phyloP scores from a whole-genome alignment of 2,113 vertebrate species.

The Chunga burmeisteri region DNA sequence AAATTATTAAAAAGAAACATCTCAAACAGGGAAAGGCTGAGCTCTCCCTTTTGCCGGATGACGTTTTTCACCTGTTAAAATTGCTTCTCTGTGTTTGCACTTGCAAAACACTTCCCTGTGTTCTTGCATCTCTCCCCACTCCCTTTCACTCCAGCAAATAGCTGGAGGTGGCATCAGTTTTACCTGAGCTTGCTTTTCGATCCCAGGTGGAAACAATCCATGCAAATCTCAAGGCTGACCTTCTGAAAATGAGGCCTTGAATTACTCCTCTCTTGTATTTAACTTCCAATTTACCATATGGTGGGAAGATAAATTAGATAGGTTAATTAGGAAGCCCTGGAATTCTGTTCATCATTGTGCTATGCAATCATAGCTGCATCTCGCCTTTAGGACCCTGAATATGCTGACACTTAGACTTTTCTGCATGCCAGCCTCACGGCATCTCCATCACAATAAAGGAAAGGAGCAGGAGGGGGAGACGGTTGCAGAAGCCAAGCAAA shows the following conservation, averaged over 20 bases:
- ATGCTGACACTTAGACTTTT: slow-evolving; percentile 31
- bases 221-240: background rate
- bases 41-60: background rate
- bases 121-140: background rate
- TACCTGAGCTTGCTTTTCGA: background rate
- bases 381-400: slow-evolving; percentile 16
- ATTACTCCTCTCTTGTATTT: background rate
- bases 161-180: background rate
- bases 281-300: background rate
- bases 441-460: slow-evolving; percentile 13
- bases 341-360: slow-evolving; percentile 4
- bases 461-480: background rate
- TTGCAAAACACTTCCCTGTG: background rate
- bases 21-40: background rate
- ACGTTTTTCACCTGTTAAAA: background rate
- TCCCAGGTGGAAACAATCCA: background rate
- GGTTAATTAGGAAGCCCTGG: slow-evolving; percentile 46
- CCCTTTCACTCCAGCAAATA: background rate
- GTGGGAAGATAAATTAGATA: slow-evolving; percentile 16
- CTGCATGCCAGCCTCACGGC: slow-evolving; percentile 11
- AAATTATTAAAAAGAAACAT: background rate
- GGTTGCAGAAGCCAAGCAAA: slow-evolving; percentile 30
- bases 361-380: background rate
- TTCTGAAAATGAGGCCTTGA: slow-evolving; percentile 18
- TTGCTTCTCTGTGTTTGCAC: background rate